Conservation (phyloP, 2,113 vertebrate genomes). For the Chrysochloris asiatica region DNA sequence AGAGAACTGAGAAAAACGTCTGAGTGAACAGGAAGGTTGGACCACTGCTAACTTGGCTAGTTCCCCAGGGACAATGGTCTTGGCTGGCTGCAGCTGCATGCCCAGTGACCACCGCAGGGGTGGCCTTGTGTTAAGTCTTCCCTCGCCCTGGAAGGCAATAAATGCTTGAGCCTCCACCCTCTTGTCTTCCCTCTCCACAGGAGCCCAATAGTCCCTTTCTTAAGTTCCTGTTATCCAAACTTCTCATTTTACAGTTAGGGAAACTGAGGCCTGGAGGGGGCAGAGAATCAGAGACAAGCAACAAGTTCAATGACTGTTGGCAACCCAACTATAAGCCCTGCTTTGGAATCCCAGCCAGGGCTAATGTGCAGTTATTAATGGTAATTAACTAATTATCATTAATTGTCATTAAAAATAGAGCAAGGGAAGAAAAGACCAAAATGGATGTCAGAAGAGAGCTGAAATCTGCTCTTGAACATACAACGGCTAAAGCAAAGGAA, state of each 20-base stretch:
- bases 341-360: background rate
- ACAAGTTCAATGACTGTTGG: background rate
- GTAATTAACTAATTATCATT: slow-evolving; percentile 70
- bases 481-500: background rate
- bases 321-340: background rate
- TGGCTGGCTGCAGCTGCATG: background rate
- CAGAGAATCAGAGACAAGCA: background rate
- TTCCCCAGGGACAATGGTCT: fast-evolving
- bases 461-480: background rate
- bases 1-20: background rate
- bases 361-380: slow-evolving; percentile 39
- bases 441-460: background rate
- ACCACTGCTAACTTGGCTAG: fast-evolving
- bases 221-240: background rate
- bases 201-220: fast-evolving
- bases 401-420: background rate
- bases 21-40: fast-evolving
- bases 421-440: background rate
- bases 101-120: background rate
- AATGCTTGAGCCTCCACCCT: fast-evolving
- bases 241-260: background rate
- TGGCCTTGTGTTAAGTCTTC: background rate
- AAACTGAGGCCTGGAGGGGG: background rate
- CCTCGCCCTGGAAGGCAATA: fast-evolving
- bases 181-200: background rate